These are phyloP conservation scores for Eretmochelys imbricata DNA, from an alignment of 2,113 vertebrate genomes.

Conservation along the genomic window DNA sequence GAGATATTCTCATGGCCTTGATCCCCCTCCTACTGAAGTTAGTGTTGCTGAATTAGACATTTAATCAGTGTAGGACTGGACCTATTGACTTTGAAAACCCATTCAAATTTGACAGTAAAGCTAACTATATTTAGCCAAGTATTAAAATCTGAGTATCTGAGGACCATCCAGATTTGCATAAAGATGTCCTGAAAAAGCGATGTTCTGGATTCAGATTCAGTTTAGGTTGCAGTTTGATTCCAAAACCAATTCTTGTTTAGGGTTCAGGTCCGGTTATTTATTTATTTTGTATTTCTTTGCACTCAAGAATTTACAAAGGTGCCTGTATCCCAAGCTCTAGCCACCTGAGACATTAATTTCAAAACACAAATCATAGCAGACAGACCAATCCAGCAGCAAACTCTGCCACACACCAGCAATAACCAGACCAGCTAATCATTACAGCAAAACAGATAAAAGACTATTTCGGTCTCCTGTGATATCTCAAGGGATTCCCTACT, in stretches of 20 bases:
- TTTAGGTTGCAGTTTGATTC: neutral
- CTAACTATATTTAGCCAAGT: conserved; percentile 53
- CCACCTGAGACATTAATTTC: conserved; percentile 44
- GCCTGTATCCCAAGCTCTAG: conserved; percentile 26
- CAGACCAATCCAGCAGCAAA: conserved; percentile 6
- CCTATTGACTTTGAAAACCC: neutral
- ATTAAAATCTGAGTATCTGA: conserved; percentile 34
- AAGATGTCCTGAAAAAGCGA: neutral
- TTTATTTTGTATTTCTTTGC: neutral
- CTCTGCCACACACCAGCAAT: conserved; percentile 11
- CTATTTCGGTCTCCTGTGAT: conserved; percentile 1
- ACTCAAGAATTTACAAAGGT: conserved; percentile 1
- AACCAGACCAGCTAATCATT: conserved; percentile 39
- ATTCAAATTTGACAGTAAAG: conserved; percentile 55
- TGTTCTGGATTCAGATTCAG: neutral
- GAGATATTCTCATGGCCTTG: conserved; percentile 30
- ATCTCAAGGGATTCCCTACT: conserved; percentile 1
- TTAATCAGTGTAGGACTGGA: conserved; percentile 50
- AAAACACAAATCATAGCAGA: conserved; percentile 37
- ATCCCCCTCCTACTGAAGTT: conserved; percentile 53
- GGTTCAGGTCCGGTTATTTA: neutral
- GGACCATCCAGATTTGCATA: conserved; percentile 17
- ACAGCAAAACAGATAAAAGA: neutral
- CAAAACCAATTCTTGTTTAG: neutral
- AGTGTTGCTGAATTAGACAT: conserved; percentile 56